phyloP scores from a whole-genome alignment of 1,140 invertebrate species.

The Pseudomyrmex concolor region DNA sequence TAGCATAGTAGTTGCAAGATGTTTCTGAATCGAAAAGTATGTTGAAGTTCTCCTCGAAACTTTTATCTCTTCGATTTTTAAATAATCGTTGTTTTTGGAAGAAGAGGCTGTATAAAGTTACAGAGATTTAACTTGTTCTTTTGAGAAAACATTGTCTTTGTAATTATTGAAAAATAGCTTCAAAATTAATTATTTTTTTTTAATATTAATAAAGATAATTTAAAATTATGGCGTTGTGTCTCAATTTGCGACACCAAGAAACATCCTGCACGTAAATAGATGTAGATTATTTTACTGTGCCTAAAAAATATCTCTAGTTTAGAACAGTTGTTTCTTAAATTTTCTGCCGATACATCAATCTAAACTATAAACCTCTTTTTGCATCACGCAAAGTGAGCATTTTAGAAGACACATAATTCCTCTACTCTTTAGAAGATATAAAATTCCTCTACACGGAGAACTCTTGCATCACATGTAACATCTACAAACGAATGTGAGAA shows the following conservation, averaged over 20 bases:
- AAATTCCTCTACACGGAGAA: conserved; percentile 11
- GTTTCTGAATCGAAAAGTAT: conserved; percentile 14
- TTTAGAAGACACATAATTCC: conserved; percentile 23
- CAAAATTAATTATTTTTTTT: too few species aligned
- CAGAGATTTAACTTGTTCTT: too few species aligned
- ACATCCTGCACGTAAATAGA: conserved; percentile 32
- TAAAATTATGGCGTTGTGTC: background rate
- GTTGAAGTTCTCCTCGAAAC: background rate
- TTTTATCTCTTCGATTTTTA: background rate
- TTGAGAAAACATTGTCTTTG: too few species aligned
- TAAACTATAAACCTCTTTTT: conserved; percentile 25
- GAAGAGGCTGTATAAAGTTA: too few species aligned
- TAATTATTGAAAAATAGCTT: background rate
- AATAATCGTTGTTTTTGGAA: background rate
- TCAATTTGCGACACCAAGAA: too few species aligned
- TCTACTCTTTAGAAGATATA: background rate
- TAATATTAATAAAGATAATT: too few species aligned
- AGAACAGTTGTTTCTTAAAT: conserved; percentile 10
- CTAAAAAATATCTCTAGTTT: conserved; percentile 37
- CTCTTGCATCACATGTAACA: too few species aligned
- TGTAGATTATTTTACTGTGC: conserved; percentile 26
- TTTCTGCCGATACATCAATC: conserved; percentile 4
- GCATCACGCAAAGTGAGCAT: conserved; percentile 17
- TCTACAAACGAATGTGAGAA: too few species aligned
- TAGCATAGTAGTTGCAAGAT: conserved; percentile 23